Evolutionary conservation across 2,888 invertebrate genomes (phyloP).

Genomic region (Drosophila borealis): DNA sequence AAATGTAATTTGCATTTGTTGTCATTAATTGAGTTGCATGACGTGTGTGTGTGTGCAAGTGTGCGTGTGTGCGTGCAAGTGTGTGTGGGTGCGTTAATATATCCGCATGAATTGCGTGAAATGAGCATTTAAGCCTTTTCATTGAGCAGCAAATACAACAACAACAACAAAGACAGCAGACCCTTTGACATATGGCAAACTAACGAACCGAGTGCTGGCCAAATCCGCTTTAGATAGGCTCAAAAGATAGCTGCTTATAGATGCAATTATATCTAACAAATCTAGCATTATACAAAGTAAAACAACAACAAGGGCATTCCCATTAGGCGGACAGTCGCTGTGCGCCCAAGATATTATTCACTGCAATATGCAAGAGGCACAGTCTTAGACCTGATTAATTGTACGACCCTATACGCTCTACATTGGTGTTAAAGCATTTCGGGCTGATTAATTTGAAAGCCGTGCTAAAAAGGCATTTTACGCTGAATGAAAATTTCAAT

Average conservation of each 20-base stretch:
- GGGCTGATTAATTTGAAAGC: too few species aligned
- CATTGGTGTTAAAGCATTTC: too few species aligned
- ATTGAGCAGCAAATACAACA: slow-evolving; percentile 26
- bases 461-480: too few species aligned
- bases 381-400: too few species aligned
- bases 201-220: slow-evolving; percentile 48
- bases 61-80: slow-evolving; percentile 18
- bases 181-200: slow-evolving; percentile 49
- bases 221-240: slow-evolving; percentile 37
- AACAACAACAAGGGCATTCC: neutral
- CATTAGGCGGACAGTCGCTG: too few species aligned
- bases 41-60: neutral
- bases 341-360: too few species aligned
- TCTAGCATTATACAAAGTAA: slow-evolving; percentile 41
- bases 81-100: slow-evolving; percentile 21
- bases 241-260: slow-evolving; percentile 35
- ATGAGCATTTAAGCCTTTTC: slow-evolving; percentile 50
- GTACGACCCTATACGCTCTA: too few species aligned
- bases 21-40: slow-evolving; percentile 70
- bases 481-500: too few species aligned
- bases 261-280: slow-evolving; percentile 1
- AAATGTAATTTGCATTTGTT: slow-evolving; percentile 71
- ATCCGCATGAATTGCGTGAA: slow-evolving; percentile 40
- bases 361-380: too few species aligned
- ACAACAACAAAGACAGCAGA: slow-evolving; percentile 10